Conservation (phyloP, 2,797 vertebrate species). For the Tauraco hartlaubi region DNA sequence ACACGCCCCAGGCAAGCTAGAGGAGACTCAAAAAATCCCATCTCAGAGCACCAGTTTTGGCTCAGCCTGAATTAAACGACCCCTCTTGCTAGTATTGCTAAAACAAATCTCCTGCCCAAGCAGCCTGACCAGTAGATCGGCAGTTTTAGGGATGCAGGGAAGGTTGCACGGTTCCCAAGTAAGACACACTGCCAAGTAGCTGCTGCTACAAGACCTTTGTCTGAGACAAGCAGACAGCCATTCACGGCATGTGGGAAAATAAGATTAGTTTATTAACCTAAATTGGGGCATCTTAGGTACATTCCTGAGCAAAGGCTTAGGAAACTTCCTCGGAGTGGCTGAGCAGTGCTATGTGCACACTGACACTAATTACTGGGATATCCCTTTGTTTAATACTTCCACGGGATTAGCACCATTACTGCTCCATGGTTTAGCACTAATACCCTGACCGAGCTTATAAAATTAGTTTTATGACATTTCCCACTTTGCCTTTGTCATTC, state of each 20-base stretch:
- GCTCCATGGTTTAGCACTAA: conserved; percentile 56
- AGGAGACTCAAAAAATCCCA: not conserved
- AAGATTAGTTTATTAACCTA: conserved; percentile 53
- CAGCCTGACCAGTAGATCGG: not conserved
- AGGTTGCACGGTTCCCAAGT: not conserved
- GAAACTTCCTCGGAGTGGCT: not conserved
- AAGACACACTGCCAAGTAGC: not conserved
- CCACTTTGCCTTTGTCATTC: conserved; percentile 68
- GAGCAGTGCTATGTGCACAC: not conserved
- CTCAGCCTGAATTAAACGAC: not conserved
- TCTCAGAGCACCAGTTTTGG: not conserved
- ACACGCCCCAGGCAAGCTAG: fast-evolving
- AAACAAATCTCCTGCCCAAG: not conserved
- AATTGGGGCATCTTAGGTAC: conserved; percentile 20
- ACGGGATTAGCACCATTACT: conserved; percentile 20
- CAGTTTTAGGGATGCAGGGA: not conserved
- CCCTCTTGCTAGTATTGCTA: not conserved
- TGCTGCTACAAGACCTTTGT: conserved; percentile 2
- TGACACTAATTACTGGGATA: conserved; percentile 51
- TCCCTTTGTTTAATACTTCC: conserved; percentile 53
- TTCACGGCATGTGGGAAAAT: conserved; percentile 38
- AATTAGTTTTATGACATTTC: conserved; percentile 65
- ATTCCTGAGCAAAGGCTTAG: conserved; percentile 45
- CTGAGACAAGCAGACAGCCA: not conserved
- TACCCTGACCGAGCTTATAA: conserved; percentile 35